phyloP scores from a whole-genome alignment of 2,113 vertebrate species.

The Colistium nudipinnis region DNA sequence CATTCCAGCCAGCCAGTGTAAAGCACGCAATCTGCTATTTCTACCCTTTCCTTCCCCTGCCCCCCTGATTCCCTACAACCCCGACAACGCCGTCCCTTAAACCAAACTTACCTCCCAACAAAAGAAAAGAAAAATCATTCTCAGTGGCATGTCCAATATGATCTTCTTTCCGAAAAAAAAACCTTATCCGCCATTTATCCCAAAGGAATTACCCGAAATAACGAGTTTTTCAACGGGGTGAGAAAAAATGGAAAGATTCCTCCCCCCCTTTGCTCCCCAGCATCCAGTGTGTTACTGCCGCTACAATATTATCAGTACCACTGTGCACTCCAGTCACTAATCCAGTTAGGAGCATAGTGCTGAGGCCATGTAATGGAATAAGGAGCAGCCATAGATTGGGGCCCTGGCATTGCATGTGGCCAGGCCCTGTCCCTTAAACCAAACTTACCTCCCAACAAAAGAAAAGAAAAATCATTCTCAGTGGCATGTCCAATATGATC shows the following conservation, averaged over 20 bases:
- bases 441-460: constrained; percentile 5
- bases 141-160: background rate
- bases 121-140: constrained; percentile 8
- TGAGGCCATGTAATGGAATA: constrained; percentile 72
- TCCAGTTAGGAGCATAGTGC: constrained; percentile 73
- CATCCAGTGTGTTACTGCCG: constrained; percentile 44
- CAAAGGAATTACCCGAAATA: constrained; percentile 10
- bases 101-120: background rate
- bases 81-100: too few species aligned
- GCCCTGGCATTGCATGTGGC: constrained; percentile 40
- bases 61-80: too few species aligned
- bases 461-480: constrained; percentile 1
- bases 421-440: too few species aligned
- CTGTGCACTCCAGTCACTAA: constrained; percentile 69
- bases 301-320: constrained; percentile 60
- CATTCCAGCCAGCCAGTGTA: constrained; percentile 78
- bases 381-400: constrained; percentile 48
- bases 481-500: background rate
- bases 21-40: constrained; percentile 81
- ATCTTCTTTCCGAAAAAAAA: constrained; percentile 6
- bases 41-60: constrained; percentile 7
- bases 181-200: constrained; percentile 10
- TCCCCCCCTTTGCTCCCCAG: background rate
- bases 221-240: constrained; percentile 8
- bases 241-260: constrained; percentile 15